Conservation (phyloP, 2,113 vertebrate genomes). For the Triplophysa dalaica region DNA sequence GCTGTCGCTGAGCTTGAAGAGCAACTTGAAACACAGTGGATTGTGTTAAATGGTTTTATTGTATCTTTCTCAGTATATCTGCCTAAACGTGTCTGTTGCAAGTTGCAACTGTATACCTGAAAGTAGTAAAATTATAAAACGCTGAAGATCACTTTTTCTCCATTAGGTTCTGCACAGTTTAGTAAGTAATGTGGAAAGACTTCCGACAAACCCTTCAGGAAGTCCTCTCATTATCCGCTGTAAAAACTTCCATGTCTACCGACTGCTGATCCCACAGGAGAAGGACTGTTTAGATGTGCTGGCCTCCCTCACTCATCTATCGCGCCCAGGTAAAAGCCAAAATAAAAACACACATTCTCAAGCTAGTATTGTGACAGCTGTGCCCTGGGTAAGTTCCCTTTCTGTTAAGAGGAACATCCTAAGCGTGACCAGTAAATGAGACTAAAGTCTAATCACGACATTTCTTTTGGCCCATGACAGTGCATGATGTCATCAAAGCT, state of each 20-base stretch:
- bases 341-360: not conserved
- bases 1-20: too few species aligned
- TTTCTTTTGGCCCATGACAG: too few species aligned
- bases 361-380: too few species aligned
- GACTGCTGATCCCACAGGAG: conserved; percentile 87
- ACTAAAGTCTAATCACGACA: too few species aligned
- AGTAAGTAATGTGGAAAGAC: conserved; percentile 86
- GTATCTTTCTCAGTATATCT: not conserved
- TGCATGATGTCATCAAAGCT: too few species aligned
- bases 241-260: conserved; percentile 90
- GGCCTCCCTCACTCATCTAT: conserved; percentile 83
- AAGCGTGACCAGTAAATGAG: too few species aligned
- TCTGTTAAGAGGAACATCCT: too few species aligned
- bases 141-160: not conserved
- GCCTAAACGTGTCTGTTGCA: not conserved
- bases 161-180: conserved; percentile 91
- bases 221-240: conserved; percentile 88
- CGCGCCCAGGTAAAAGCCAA: conserved; percentile 82
- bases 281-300: conserved; percentile 88
- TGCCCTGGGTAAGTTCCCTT: too few species aligned
- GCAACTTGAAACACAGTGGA: too few species aligned
- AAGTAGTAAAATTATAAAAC: not conserved
- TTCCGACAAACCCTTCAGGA: conserved; percentile 79
- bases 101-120: not conserved
- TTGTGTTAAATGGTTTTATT: not conserved